Base-by-base conservation (phyloP, 2,113 vertebrate genomes). In the Sphyrna mokarran region DNA sequence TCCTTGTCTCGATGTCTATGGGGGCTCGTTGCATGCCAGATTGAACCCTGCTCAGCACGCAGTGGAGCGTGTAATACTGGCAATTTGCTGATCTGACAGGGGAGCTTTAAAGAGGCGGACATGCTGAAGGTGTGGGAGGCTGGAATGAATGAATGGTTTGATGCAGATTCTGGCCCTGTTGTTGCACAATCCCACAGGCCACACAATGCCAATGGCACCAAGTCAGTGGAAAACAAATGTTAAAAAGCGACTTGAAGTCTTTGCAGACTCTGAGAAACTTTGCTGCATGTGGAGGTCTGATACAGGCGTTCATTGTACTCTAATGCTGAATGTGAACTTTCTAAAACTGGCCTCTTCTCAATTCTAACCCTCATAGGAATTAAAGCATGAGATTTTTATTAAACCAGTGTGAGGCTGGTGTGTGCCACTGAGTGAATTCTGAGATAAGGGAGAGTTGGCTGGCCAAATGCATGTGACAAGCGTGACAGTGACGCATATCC, bases 271-370 rank as follows among this genome's bases (percentile, higher is more conserved):
- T 20, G n/a, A 37, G 33, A 58, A 33, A 7, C 89, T 16, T 37
- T 91, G 89, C 66, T 66, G 58, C 89, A 91, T 91, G 89, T 91
- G 61, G 37, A 66, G n/a, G 76, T 29, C 76, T 78, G 76, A n/a
- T 78, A 11, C 76, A 78, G 89, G 89, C 61, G n/a, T 37, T 29
- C 61, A 37, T 91, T 91, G 89, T 91, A 1, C 89, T 6, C 26
- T 66, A 33, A 37, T 18, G 20, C 33, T 91, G 89, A 66, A 20
- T 61, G 18, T n/a, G 33, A n/a, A 66, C 61, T 91, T 66, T 66
- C 33, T 37, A 91, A 91, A 33, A 33, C 20, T 66, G 61, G 61
- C 61, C 61, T 63, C 14, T 14, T 66, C 61, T 37, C 89, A 66
- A 16, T 16, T n/a, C 29, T 66, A 66, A 66, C 89, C 61, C 33